A percentile compares a stretch with the other conserved stretches of the same genome.
phyloP scores from a whole-genome alignment of 2,113 vertebrate species.

The Psephotus haematonotus region DNA sequence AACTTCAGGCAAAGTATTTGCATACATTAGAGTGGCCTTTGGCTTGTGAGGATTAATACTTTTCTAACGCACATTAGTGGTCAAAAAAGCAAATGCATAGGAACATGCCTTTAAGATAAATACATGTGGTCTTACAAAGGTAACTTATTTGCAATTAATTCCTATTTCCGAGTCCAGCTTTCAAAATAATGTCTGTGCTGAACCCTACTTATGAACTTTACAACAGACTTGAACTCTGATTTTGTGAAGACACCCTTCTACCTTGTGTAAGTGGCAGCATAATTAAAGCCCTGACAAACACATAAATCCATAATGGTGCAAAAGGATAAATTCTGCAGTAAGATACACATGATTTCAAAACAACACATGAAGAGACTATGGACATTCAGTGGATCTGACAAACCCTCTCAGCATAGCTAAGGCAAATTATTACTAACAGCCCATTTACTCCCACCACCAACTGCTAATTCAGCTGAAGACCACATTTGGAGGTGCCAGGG shows the following conservation, averaged over 20 bases:
- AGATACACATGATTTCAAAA: background rate
- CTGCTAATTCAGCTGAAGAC: background rate
- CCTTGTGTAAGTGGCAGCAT: background rate
- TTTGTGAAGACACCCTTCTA: background rate
- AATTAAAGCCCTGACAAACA: background rate
- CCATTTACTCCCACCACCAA: background rate
- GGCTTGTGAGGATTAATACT: background rate
- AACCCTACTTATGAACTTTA: background rate
- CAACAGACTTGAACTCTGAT: background rate
- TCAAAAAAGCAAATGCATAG: background rate
- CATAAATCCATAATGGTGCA: background rate
- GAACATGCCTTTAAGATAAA: background rate
- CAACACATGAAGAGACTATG: background rate
- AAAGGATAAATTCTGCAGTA: background rate
- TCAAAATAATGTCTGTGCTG: background rate
- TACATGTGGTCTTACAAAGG: background rate
- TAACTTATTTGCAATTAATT: background rate
- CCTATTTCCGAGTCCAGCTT: background rate
- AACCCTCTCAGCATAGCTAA: background rate
- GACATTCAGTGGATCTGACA: background rate
- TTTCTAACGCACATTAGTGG: background rate
- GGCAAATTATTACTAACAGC: background rate
- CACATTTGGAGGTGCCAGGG: background rate
- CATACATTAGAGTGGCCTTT: constrained; percentile 32
- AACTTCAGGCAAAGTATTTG: background rate